A percentile compares a stretch with the other conserved stretches of the same genome.
Conservation (phyloP, 2,888 invertebrate species). For the Lasioglossum morio region DNA sequence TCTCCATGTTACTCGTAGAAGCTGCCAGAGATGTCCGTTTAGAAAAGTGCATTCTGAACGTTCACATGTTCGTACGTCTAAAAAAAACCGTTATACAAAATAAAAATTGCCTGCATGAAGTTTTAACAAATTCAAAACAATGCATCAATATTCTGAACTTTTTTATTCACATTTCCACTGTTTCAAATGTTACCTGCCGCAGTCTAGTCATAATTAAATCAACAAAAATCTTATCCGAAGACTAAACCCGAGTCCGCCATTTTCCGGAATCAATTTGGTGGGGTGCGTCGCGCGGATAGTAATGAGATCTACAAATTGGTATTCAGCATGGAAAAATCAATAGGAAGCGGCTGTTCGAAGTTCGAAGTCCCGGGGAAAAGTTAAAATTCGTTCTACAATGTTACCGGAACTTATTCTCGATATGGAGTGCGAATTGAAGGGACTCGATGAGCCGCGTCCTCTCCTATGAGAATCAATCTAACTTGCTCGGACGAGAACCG, state of each 20-base stretch:
- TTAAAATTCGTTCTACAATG: slow-evolving; percentile 5
- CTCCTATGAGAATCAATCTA: slow-evolving; percentile 45
- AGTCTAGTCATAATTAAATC: too few relatives aligned
- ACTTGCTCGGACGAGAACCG: slow-evolving; percentile 11
- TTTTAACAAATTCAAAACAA: too few relatives aligned
- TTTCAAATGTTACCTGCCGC: too few relatives aligned
- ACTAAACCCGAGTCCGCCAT: not conserved
- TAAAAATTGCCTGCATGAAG: too few relatives aligned
- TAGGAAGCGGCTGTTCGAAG: not conserved
- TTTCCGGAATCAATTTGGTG: not conserved
- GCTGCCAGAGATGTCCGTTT: too few relatives aligned
- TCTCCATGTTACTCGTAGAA: too few relatives aligned
- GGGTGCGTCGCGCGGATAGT: not conserved
- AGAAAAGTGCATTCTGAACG: too few relatives aligned
- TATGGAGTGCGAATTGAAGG: slow-evolving; percentile 4
- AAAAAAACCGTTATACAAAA: too few relatives aligned
- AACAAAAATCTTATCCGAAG: too few relatives aligned
- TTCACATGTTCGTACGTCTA: too few relatives aligned
- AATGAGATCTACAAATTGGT: slow-evolving; percentile 1
- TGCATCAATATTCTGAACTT: too few relatives aligned
- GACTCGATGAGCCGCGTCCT: not conserved
- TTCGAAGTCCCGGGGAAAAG: not conserved
- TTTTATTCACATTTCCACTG: too few relatives aligned
- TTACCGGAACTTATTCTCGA: slow-evolving; percentile 1
- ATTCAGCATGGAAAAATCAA: not conserved